These are phyloP conservation scores for Channa striata DNA, from an alignment of 2,797 vertebrate species.

Conservation along the genomic window DNA sequence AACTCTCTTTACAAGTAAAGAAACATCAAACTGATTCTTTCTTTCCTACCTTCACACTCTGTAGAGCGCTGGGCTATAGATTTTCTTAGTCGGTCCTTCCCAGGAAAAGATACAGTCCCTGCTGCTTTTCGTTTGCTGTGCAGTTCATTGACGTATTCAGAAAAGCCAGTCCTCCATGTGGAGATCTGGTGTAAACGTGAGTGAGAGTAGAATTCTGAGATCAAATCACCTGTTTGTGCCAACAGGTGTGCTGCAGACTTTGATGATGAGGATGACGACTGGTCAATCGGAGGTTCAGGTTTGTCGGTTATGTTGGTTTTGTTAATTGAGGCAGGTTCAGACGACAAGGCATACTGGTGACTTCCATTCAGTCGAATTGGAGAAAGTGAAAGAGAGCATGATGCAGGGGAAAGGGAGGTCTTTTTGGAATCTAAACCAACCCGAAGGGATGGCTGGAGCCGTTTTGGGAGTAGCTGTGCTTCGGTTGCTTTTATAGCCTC, in stretches of 20 bases:
- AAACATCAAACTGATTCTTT: neutral
- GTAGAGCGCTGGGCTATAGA: slow-evolving; percentile 78
- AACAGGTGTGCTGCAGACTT: slow-evolving; percentile 70
- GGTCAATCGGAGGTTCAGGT: slow-evolving; percentile 36
- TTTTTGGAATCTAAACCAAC: slow-evolving; percentile 43
- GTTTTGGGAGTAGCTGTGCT: slow-evolving; percentile 34
- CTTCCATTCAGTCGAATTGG: slow-evolving; percentile 78
- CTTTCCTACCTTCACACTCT: slow-evolving; percentile 52
- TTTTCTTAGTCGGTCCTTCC: slow-evolving; percentile 94
- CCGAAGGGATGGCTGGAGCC: slow-evolving; percentile 25
- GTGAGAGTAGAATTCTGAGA: slow-evolving; percentile 95
- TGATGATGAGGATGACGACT: neutral
- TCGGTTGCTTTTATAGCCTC: slow-evolving; percentile 48
- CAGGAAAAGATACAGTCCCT: slow-evolving; percentile 87
- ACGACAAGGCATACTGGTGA: slow-evolving; percentile 70
- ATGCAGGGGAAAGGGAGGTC: slow-evolving; percentile 36
- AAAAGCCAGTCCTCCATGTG: slow-evolving; percentile 94
- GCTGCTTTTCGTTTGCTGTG: slow-evolving; percentile 84
- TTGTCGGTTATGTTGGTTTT: slow-evolving; percentile 27
- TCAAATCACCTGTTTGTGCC: slow-evolving; percentile 84
- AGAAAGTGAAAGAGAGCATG: slow-evolving; percentile 62
- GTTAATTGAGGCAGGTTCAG: slow-evolving; percentile 41
- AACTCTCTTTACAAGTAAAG: neutral
- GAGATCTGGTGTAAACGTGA: slow-evolving; percentile 98
- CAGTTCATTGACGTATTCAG: slow-evolving; percentile 94